Base-by-base conservation (phyloP, 1,140 invertebrate genomes). In the Trachymyrmex cornetzi region DNA sequence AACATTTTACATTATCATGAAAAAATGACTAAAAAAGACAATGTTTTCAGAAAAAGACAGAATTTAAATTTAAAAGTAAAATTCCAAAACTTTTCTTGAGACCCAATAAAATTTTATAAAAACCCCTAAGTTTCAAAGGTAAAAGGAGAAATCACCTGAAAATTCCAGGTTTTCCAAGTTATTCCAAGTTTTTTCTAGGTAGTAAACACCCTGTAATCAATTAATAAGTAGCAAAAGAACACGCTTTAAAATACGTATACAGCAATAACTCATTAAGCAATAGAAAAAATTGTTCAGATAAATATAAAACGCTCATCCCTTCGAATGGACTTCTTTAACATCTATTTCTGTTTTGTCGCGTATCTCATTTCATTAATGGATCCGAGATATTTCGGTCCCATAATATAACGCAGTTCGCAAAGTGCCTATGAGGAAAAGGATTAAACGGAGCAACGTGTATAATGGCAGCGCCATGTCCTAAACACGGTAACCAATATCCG, bases 401-500 rank as follows among this genome's bases (percentile, higher is more conserved):
- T 72, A 84, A 81, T 74, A 72, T 74, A 72, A 48, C 38, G 38
- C 53, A 55, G 50, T 71, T 81, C 50, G 55, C 67, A 75, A 71
- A 81, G 69, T 74, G 80, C 19, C 38, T 16, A 14, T 55, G 69
- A 84, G 69, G 80, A 75, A 84, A 75, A 84, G 80, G 80, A 74
- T 84, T 84, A 84, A 84, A 74, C 27, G 55, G 55, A 82, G 80
- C 80, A 71, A 30, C 69, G 61, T 59, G 67, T 48, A 80, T 69
- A 82, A 82, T 59, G 38, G 63, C 57, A 61, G 9, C 69, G 79
- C 24, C 55, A 55, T 19, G 38, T 74, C 55, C 80, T 61, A 63
- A 69, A 84, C 80, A 84, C 53, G n/a, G 84, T 27, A 77, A 88
- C 82, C 67, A 59, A 74, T 88, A 81, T 87, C 85, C 77, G 57